Evolutionary conservation across 2,113 vertebrate genomes (phyloP).

Genomic region (Talpa occidentalis): DNA sequence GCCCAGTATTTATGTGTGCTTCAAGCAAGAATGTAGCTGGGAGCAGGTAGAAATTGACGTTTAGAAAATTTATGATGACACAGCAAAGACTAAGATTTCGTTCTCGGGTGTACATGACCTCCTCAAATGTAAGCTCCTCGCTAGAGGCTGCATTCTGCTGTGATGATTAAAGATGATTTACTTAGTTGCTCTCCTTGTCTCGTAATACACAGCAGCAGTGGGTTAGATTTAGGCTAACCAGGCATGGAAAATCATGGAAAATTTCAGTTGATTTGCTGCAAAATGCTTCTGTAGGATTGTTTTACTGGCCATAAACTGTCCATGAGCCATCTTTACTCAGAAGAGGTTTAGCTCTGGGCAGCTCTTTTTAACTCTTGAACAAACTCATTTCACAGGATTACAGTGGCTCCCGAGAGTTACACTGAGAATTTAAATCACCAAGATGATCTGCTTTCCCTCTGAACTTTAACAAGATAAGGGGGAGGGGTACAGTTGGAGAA

Average conservation of each 20-base stretch:
- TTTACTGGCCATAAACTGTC: not conserved
- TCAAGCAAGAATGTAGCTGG: not conserved
- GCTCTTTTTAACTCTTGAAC: constrained; percentile 1
- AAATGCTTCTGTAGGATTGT: not conserved
- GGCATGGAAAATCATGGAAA: not conserved
- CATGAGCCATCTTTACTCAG: not conserved
- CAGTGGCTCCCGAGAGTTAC: not conserved
- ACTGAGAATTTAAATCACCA: not conserved
- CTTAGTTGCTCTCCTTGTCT: not conserved
- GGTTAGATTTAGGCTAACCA: not conserved
- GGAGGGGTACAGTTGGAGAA: not conserved
- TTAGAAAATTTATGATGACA: not conserved
- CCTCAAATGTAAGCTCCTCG: not conserved
- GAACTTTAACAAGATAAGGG: not conserved
- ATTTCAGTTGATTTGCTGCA: not conserved
- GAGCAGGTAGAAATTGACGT: constrained; percentile 39
- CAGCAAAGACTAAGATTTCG: not conserved
- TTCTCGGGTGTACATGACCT: not conserved
- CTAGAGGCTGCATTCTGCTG: not conserved
- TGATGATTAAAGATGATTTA: not conserved
- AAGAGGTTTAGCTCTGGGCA: not conserved
- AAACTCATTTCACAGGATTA: not conserved
- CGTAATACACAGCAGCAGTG: not conserved
- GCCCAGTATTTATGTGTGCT: not conserved
- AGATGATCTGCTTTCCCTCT: not conserved